Evolutionary conservation across 2,888 invertebrate species (phyloP).

Genomic region (Acanthosepion esculentum): DNA sequence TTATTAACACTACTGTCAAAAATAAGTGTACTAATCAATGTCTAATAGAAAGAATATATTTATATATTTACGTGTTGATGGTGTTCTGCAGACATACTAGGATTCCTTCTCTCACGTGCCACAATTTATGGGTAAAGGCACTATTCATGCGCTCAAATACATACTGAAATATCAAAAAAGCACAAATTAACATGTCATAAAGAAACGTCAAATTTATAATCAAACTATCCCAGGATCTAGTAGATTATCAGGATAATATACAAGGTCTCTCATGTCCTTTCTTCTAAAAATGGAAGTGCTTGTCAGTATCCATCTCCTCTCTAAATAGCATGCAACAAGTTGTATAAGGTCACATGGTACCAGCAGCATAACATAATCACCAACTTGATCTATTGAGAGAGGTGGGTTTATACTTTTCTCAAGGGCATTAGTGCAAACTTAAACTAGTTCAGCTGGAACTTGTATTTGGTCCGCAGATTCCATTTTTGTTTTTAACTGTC

Average conservation of each 20-base stretch:
- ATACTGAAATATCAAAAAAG: slow-evolving; percentile 77
- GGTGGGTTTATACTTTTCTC: neutral
- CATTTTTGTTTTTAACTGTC: neutral
- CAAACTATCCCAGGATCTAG: no score
- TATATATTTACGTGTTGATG: slow-evolving; percentile 84
- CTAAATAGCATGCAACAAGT: no score
- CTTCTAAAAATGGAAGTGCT: neutral
- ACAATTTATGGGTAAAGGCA: slow-evolving; percentile 90
- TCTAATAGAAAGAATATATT: neutral
- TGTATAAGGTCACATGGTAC: no score
- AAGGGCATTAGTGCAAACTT: neutral
- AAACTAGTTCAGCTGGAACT: neutral
- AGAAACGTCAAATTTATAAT: no score
- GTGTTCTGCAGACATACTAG: slow-evolving; percentile 87
- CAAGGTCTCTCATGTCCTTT: no score
- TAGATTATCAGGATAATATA: no score
- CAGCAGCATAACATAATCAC: no score
- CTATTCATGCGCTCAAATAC: slow-evolving; percentile 84
- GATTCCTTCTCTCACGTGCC: slow-evolving; percentile 92
- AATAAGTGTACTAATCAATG: neutral
- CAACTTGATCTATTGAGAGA: no score
- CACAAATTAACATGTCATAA: no score
- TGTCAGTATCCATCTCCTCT: neutral
- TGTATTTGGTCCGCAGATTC: neutral
- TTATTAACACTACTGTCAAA: neutral